Percentiles rank a stretch among this genome's conserved stretches.
Evolutionary conservation across 1,140 invertebrate species (phyloP).

Genomic region (Gryon sp.): DNA sequence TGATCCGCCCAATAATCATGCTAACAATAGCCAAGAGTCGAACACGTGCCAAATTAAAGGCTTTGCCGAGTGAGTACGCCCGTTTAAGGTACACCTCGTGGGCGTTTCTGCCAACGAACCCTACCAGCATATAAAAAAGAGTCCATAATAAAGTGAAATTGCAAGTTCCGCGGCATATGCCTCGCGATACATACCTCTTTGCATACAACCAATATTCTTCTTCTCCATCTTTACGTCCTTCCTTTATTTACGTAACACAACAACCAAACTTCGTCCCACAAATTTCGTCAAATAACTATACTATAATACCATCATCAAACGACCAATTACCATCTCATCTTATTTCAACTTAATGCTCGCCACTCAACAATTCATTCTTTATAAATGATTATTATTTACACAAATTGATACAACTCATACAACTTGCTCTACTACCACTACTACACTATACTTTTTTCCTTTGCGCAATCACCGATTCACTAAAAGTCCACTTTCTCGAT

Average conservation of each 20-base stretch:
- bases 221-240: no score
- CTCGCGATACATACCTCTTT: conserved; percentile 48
- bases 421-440: no score
- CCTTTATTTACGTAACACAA: conserved; percentile 19
- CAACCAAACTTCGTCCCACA: not conserved
- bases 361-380: conserved; percentile 44
- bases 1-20: conserved; percentile 73
- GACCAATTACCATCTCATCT: conserved; percentile 30
- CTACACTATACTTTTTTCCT: no score
- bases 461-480: no score
- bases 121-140: conserved; percentile 50
- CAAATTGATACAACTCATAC: no score
- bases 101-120: conserved; percentile 56
- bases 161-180: conserved; percentile 52
- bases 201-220: conserved; percentile 17
- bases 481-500: no score
- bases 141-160: conserved; percentile 62
- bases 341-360: conserved; percentile 25
- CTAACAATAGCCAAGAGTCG: conserved; percentile 75
- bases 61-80: conserved; percentile 62
- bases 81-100: conserved; percentile 63
- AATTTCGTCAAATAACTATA: conserved; percentile 51
- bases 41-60: conserved; percentile 78
- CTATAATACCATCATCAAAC: conserved; percentile 42
- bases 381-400: conserved; percentile 49